Conservation (phyloP, 2,888 invertebrate genomes). For the Eristalis intricaria region DNA sequence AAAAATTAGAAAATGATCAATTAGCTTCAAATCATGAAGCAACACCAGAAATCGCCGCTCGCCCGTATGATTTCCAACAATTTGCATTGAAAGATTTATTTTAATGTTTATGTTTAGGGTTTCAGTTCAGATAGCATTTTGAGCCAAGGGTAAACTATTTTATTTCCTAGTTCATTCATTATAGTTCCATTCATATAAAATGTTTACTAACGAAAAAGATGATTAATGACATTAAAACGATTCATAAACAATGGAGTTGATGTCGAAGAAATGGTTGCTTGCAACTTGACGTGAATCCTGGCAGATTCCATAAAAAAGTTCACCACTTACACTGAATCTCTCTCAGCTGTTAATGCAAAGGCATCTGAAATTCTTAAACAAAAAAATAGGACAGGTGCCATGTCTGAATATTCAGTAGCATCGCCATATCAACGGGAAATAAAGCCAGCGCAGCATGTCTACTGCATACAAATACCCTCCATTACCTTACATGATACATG, state of each 20-base stretch:
- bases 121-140: no score
- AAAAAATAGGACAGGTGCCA: constrained; percentile 19
- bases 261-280: background rate
- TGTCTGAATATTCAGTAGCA: constrained; percentile 48
- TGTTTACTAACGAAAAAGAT: no score
- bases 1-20: no score
- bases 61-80: no score
- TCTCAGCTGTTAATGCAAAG: constrained; percentile 5
- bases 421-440: constrained; percentile 57
- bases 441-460: constrained; percentile 19
- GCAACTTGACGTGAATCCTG: no score
- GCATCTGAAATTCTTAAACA: constrained; percentile 36
- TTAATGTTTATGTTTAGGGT: no score
- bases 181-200: no score
- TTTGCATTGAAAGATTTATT: no score
- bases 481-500: constrained; percentile 44
- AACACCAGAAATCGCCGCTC: no score
- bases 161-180: background rate
- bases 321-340: constrained; percentile 3
- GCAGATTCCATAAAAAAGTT: background rate
- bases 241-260: background rate
- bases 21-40: no score
- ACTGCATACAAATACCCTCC: constrained; percentile 55
- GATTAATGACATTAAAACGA: background rate
- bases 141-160: background rate